Evolutionary conservation across 2,797 vertebrate species (phyloP).

Genomic region (Melanotaenia parkinsoni): DNA sequence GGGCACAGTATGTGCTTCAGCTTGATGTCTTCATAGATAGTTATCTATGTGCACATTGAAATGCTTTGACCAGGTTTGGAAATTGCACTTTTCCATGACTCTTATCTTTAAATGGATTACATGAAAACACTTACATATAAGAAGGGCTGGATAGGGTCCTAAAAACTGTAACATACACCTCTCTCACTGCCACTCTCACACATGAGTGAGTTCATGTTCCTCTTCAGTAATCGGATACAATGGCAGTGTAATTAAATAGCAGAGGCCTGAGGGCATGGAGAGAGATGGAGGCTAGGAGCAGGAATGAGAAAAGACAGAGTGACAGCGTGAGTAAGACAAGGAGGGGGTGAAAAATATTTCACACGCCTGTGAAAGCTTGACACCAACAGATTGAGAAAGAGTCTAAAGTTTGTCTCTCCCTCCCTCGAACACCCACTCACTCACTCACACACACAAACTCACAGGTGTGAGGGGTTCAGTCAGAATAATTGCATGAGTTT

Average conservation of each 20-base stretch:
- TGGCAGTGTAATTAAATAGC: conserved; percentile 77
- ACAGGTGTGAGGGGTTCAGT: conserved; percentile 38
- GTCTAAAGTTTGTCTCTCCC: conserved; percentile 46
- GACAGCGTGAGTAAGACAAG: conserved; percentile 52
- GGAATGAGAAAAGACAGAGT: conserved; percentile 56
- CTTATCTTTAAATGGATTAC: conserved; percentile 65
- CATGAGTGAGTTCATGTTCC: conserved; percentile 58
- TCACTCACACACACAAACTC: conserved; percentile 27
- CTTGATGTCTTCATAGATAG: conserved; percentile 14
- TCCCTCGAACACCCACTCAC: conserved; percentile 10
- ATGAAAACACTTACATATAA: conserved; percentile 43
- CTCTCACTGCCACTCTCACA: conserved; percentile 1
- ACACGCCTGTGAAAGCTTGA: conserved; percentile 60
- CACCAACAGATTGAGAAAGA: conserved; percentile 62
- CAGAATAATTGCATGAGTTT: conserved; percentile 61
- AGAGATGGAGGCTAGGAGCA: conserved; percentile 54
- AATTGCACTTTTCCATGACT: conserved; percentile 58
- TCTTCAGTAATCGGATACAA: conserved; percentile 76
- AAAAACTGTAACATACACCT: conserved; percentile 31
- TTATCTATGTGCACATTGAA: conserved; percentile 21
- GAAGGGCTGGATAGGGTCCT: conserved; percentile 44
- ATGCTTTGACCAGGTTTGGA: conserved; percentile 28
- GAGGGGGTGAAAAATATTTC: conserved; percentile 56
- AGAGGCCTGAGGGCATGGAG: conserved; percentile 58
- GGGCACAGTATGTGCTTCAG: neutral